A percentile compares a stretch with the other conserved stretches of the same genome.
These are phyloP conservation scores for Trachymyrmex septentrionalis DNA, from an alignment of 1,140 invertebrate species.

Conservation along the genomic window DNA sequence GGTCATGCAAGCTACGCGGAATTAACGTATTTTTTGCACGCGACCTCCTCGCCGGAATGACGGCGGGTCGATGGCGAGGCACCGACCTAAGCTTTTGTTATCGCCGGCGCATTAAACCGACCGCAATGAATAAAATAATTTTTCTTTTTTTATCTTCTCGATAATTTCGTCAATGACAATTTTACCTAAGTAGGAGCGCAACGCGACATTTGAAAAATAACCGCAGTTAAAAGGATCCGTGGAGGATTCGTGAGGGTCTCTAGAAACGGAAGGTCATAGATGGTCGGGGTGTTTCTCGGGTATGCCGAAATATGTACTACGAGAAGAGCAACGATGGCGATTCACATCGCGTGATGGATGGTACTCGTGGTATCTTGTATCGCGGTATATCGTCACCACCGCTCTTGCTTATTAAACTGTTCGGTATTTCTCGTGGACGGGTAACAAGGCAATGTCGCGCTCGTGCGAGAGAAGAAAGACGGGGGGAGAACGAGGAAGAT, in stretches of 20 bases:
- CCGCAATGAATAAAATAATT: constrained; percentile 60
- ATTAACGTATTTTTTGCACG: constrained; percentile 86
- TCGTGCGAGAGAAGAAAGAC: constrained; percentile 27
- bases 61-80: constrained; percentile 70
- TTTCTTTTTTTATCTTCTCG: not conserved
- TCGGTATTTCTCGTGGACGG: constrained; percentile 78
- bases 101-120: constrained; percentile 54
- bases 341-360: constrained; percentile 79
- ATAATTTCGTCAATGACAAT: not conserved
- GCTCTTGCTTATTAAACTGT: constrained; percentile 81
- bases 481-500: constrained; percentile 68
- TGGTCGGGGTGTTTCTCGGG: not conserved
- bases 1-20: constrained; percentile 83
- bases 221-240: not conserved
- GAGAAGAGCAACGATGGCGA: constrained; percentile 69
- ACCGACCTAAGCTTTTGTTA: constrained; percentile 71
- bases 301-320: constrained; percentile 5
- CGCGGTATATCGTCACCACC: constrained; percentile 75
- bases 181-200: not conserved
- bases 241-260: not conserved
- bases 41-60: constrained; percentile 75
- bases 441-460: constrained; percentile 66
- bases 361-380: constrained; percentile 78
- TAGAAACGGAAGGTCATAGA: constrained; percentile 9
- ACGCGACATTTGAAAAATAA: constrained; percentile 14